Conservation (phyloP, 1,140 invertebrate species). For the Drosophila simulans region DNA sequence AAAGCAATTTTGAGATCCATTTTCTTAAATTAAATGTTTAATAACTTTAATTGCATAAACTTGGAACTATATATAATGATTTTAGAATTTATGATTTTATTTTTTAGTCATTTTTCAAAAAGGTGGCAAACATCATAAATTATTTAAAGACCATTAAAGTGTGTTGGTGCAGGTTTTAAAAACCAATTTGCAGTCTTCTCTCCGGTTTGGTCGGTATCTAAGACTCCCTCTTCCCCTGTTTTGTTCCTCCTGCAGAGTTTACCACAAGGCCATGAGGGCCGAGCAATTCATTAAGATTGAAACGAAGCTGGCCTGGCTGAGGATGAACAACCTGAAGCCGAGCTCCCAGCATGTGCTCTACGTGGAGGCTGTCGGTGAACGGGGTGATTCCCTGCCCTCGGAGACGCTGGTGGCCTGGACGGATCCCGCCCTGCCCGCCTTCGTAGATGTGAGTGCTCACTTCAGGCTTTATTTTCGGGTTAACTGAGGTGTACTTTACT, state of each 20-base stretch:
- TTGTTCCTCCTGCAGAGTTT: conserved; percentile 85
- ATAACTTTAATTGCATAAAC: too few relatives aligned
- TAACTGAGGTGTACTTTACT: conserved; percentile 37
- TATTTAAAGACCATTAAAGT: not conserved
- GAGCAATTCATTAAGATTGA: conserved; percentile 87
- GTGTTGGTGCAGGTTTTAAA: not conserved
- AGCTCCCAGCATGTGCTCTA: conserved; percentile 92
- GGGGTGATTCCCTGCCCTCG: conserved; percentile 89
- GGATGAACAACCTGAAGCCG: conserved; percentile 88
- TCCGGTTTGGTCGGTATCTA: not conserved
- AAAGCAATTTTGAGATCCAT: too few relatives aligned
- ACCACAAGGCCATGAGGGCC: conserved; percentile 88
- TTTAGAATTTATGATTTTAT: too few relatives aligned
- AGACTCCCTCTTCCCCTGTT: not conserved
- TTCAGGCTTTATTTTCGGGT: not conserved
- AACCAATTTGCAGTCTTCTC: not conserved
- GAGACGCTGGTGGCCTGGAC: conserved; percentile 94
- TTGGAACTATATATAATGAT: not conserved
- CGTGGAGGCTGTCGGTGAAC: conserved; percentile 88
- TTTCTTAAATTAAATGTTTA: too few relatives aligned
- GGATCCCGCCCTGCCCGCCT: conserved; percentile 93
- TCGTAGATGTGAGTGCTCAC: conserved; percentile 89
- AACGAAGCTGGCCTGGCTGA: conserved; percentile 89
- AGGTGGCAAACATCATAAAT: too few relatives aligned
- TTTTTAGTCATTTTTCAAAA: too few relatives aligned